phyloP scores from a whole-genome alignment of 2,797 vertebrate species.

The Pyrrhura leucotis region DNA sequence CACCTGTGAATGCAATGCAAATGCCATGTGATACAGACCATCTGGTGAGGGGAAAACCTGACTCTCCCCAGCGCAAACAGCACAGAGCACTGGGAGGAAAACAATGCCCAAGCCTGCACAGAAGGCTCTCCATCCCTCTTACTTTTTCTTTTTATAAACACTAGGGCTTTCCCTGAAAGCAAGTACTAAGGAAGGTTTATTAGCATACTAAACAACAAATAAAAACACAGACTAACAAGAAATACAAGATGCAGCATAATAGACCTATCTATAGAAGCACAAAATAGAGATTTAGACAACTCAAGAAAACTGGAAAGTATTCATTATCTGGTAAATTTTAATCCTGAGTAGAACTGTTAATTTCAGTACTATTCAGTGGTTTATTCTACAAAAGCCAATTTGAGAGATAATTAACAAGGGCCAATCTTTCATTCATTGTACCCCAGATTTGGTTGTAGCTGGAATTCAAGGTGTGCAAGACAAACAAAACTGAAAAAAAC shows the following conservation, averaged over 20 bases:
- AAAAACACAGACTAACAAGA: not conserved
- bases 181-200: not conserved
- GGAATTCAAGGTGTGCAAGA: not conserved
- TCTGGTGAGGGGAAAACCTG: conserved; percentile 4
- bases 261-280: not conserved
- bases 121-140: not conserved
- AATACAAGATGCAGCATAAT: not conserved
- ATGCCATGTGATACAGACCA: not conserved
- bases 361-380: not conserved
- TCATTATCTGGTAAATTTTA: not conserved
- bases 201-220: not conserved
- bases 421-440: not conserved
- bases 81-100: not conserved
- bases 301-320: not conserved
- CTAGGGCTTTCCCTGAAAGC: not conserved
- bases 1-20: conserved; percentile 20
- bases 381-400: not conserved
- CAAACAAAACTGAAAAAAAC: not conserved
- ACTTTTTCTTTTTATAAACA: not conserved
- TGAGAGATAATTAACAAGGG: not conserved
- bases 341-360: not conserved
- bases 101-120: not conserved
- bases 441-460: not conserved
- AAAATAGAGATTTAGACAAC: not conserved
- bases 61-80: not conserved